Conservation (phyloP, 2,797 vertebrate genomes). For the Iguana delicatissima region DNA sequence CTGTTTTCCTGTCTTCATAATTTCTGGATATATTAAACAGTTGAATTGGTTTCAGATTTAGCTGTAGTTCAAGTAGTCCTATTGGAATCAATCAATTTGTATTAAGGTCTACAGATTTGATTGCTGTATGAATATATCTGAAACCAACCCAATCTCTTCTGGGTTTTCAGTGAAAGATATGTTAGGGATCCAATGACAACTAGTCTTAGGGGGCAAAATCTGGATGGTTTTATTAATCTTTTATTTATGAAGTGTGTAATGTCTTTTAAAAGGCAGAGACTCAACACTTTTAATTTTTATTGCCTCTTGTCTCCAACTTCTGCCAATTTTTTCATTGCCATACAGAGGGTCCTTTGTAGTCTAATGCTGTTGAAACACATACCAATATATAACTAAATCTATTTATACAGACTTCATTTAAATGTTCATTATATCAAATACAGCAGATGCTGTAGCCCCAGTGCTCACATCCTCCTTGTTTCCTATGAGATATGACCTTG, state of each 20-base stretch:
- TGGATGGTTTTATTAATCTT: slow-evolving; percentile 68
- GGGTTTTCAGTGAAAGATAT: slow-evolving; percentile 41
- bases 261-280: slow-evolving; percentile 70
- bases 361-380: slow-evolving; percentile 52
- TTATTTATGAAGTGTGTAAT: slow-evolving; percentile 73
- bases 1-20: slow-evolving; percentile 44
- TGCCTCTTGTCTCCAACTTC: slow-evolving; percentile 69
- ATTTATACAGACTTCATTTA: slow-evolving; percentile 62
- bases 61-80: neutral
- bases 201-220: slow-evolving; percentile 22
- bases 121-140: neutral
- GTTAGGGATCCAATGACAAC: slow-evolving; percentile 46
- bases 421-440: slow-evolving; percentile 63
- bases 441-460: slow-evolving; percentile 57
- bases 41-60: neutral
- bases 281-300: slow-evolving; percentile 74
- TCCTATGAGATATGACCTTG: slow-evolving; percentile 59
- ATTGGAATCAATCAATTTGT: neutral
- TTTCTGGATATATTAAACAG: slow-evolving; percentile 5
- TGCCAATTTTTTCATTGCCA: slow-evolving; percentile 43
- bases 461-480: slow-evolving; percentile 53
- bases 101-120: neutral
- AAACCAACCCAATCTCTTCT: slow-evolving; percentile 18
- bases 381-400: slow-evolving; percentile 41
- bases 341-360: slow-evolving; percentile 70